Evolutionary conservation across 2,888 invertebrate genomes (phyloP), one percentile per base, ranked within the genome.

Genomic region (Apodemia zela): DNA sequence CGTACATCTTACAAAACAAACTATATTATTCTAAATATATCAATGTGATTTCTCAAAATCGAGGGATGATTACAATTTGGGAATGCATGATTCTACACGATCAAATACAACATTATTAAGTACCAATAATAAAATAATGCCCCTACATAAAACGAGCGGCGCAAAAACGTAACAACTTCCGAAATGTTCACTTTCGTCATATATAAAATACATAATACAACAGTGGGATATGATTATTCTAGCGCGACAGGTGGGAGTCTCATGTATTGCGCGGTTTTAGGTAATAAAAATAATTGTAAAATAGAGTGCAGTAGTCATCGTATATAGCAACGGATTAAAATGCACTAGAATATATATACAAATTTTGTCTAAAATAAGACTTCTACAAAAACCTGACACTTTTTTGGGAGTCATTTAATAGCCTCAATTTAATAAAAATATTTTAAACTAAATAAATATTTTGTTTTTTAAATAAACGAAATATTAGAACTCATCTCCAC

Each of bases 41-140:
- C 78, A 83, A 87, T 76, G 85, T 82, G 84, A 84, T 82, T 82
- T 79, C 82, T 81, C 81, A 84, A 83, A 86, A 80, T 78, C 82
- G 80, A 83, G 84, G 82, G 84, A 85, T 79, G 88, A 87, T 87
- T 89, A 89, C 78, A 87, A 86, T 61, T 89, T 86, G 86, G 89
- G 89, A 90, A 90, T 89, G 89, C 87, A 87, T 84, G 86, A 89
- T 83, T 84, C 89, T 89, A 89, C 85, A 83, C 78, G 85, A 86
- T 80, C 75, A 84, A 85, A 86, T 87, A 89, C 82, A 82, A 89
- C 83, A 82, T 84, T 82, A 84, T 89, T 90, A 90, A 90, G 90
- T 90, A 89, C 90, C 82, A 81, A 88, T 84, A 84, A 86, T 82
- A 85, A 82, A 80, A 63, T 59, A 82, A 82, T 70, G 76, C 79